phyloP scores from a whole-genome alignment of 2,797 vertebrate genomes.

The Vipera latastei region DNA sequence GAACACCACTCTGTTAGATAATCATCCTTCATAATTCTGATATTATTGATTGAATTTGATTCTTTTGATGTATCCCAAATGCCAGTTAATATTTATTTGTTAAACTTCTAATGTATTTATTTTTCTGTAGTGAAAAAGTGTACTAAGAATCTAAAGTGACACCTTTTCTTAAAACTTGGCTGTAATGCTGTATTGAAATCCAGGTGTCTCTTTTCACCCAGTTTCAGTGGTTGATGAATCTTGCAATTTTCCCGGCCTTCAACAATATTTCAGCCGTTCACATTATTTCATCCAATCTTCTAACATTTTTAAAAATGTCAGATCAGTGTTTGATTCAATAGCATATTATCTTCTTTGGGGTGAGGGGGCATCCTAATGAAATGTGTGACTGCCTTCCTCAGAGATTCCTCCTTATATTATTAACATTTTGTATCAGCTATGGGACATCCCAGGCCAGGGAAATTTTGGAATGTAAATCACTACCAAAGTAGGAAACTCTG shows the following conservation, averaged over 20 bases:
- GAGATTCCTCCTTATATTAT: neutral
- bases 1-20: neutral
- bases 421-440: neutral
- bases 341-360: neutral
- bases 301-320: neutral
- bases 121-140: neutral
- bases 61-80: neutral
- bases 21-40: neutral
- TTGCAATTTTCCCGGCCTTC: neutral
- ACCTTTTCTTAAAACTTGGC: neutral
- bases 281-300: neutral
- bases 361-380: neutral
- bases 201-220: neutral
- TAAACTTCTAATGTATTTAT: neutral
- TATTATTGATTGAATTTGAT: neutral
- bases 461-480: neutral
- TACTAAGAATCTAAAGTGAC: neutral
- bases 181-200: neutral
- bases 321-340: neutral
- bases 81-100: neutral
- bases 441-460: neutral
- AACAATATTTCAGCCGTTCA: neutral
- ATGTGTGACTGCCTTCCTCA: neutral
- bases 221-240: neutral
- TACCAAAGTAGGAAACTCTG: neutral